Base-by-base conservation (phyloP, 2,888 invertebrate species). In the Stenurella melanura region DNA sequence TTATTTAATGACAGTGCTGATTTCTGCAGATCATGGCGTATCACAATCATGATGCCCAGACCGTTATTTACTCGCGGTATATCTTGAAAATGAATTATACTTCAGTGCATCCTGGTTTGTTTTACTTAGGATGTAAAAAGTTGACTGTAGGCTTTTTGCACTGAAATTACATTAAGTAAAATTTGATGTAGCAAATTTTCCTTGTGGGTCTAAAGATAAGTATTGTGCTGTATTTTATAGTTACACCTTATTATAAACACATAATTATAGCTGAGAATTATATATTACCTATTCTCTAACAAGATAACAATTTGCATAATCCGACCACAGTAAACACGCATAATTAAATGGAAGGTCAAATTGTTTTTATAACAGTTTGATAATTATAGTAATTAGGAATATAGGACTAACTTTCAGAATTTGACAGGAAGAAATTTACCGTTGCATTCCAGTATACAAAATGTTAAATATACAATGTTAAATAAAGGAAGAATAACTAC, bases 241-340 rank as follows among this genome's bases (percentile, higher is more conserved):
- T 50, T 50, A 50, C n/a, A n/a, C 50, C 7, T 6, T 50, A 42
- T 15, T 50, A 50, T 50, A 50, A 50, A 50, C n/a, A 50, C 7
- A 50, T 50, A 50, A 50, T 50, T 50, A 50, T 50, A n/a, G 50
- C n/a, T 50, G n/a, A 50, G n/a, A 50, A 50, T 50, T 50, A 50
- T 50, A 50, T n/a, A 50, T 50, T 50, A 50, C 4, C 50, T n/a
- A 50, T 50, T 50, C 50, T 50, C 50, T 61, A 26, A 61, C 30
- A n/a, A 19, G n/a, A 26, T 30, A 30, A 17, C 34, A 63, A 61
- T 64, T 64, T 64, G 64, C 64, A 64, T 64, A 64, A 64, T 64
- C 19, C 15, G 42, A 19, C 64, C 9, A 64, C 19, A 42, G 18
- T 42, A 64, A 15, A 64, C 21, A 50, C 18, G 21, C 42, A 18